phyloP scores from a whole-genome alignment of 2,797 vertebrate species.

The Microctenopoma stevenorrisi region DNA sequence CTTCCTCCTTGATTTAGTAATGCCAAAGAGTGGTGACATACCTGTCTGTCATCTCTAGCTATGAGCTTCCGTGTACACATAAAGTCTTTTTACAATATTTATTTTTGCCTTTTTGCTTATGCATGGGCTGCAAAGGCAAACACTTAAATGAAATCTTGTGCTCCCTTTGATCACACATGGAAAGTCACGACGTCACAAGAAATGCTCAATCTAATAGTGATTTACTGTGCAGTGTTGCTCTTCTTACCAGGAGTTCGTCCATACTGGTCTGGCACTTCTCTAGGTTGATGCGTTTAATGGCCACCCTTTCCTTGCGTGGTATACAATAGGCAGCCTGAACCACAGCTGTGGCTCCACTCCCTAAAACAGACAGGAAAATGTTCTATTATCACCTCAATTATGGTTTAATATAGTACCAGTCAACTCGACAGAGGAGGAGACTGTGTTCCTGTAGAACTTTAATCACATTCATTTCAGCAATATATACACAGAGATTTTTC shows the following conservation, averaged over 20 bases:
- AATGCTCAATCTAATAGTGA: background rate
- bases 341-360: constrained; percentile 96
- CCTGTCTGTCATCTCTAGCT: constrained; percentile 29
- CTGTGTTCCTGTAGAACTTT: background rate
- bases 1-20: constrained; percentile 41
- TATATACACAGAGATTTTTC: background rate
- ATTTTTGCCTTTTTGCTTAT: constrained; percentile 25
- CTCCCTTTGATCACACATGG: constrained; percentile 33
- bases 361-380: constrained; percentile 75
- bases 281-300: constrained; percentile 97
- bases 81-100: constrained; percentile 36
- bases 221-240: background rate
- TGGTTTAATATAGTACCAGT: background rate
- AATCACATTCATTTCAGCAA: background rate
- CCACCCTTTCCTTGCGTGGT: constrained; percentile 97
- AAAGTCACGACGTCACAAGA: constrained; percentile 13
- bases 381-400: background rate
- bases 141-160: constrained; percentile 17
- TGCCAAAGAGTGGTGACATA: constrained; percentile 40
- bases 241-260: constrained; percentile 96
- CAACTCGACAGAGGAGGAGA: background rate
- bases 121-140: constrained; percentile 28
- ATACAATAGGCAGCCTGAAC: constrained; percentile 94
- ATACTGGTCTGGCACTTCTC: constrained; percentile 99
- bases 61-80: constrained; percentile 23